Conservation (phyloP, 2,888 invertebrate genomes). For the Aromia moschata region DNA sequence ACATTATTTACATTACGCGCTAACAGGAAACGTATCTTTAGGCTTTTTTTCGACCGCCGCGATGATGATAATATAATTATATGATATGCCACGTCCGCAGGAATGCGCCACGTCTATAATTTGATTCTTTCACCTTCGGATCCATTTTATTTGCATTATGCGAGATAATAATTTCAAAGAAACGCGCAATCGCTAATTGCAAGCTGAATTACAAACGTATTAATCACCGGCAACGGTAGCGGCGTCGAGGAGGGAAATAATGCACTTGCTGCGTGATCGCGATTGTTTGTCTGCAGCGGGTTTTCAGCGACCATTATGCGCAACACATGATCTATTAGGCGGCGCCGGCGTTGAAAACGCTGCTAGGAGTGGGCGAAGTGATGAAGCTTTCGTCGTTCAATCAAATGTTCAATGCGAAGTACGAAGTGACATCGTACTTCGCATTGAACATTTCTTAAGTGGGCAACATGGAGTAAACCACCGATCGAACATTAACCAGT, state of each 20-base stretch:
- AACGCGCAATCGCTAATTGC: constrained; percentile 37
- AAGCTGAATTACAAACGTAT: constrained; percentile 28
- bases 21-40: constrained; percentile 24
- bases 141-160: constrained; percentile 44
- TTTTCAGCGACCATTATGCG: constrained; percentile 9
- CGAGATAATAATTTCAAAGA: constrained; percentile 30
- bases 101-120: constrained; percentile 41
- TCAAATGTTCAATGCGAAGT: no score
- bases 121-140: constrained; percentile 42
- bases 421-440: no score
- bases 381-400: background rate
- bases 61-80: constrained; percentile 43
- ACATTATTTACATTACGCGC: background rate
- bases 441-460: no score
- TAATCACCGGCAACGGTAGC: constrained; percentile 34
- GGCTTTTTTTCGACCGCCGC: constrained; percentile 27
- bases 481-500: no score
- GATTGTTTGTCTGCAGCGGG: constrained; percentile 1
- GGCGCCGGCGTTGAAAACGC: background rate
- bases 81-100: constrained; percentile 32
- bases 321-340: background rate
- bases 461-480: no score
- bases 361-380: background rate
- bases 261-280: constrained; percentile 15
- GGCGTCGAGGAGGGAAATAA: constrained; percentile 17